A percentile compares a stretch with the other conserved stretches of the same genome.
phyloP scores from a whole-genome alignment of 23 tunicate species.

The Styela clava region DNA sequence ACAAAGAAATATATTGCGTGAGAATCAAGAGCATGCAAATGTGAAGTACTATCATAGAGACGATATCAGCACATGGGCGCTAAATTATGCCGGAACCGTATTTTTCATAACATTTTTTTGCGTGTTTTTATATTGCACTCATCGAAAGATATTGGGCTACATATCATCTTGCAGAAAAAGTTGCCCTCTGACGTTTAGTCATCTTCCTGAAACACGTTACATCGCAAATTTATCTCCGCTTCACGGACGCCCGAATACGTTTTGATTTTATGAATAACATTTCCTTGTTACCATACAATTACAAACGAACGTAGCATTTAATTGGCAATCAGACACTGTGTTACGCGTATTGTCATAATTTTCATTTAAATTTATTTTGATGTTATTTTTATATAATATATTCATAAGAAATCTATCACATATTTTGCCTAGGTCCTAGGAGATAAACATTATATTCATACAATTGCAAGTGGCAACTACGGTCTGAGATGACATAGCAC shows the following conservation, averaged over 20 bases:
- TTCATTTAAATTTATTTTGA: too few relatives aligned
- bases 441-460: too few relatives aligned
- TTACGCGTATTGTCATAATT: too few relatives aligned
- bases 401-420: too few relatives aligned
- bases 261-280: too few relatives aligned
- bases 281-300: too few relatives aligned
- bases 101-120: background rate
- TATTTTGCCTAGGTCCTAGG: too few relatives aligned
- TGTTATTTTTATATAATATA: too few relatives aligned
- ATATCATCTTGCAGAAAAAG: background rate
- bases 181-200: background rate
- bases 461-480: too few relatives aligned
- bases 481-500: too few relatives aligned
- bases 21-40: background rate
- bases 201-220: background rate
- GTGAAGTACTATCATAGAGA: background rate
- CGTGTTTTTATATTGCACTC: background rate
- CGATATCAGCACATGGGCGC: background rate
- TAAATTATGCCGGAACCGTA: background rate
- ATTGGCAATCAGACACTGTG: too few relatives aligned
- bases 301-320: too few relatives aligned
- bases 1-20: background rate
- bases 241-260: background rate
- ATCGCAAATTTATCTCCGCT: background rate
- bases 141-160: background rate